phyloP scores from a whole-genome alignment of 2,888 invertebrate genomes.

The Polydrusus pterygomalis region DNA sequence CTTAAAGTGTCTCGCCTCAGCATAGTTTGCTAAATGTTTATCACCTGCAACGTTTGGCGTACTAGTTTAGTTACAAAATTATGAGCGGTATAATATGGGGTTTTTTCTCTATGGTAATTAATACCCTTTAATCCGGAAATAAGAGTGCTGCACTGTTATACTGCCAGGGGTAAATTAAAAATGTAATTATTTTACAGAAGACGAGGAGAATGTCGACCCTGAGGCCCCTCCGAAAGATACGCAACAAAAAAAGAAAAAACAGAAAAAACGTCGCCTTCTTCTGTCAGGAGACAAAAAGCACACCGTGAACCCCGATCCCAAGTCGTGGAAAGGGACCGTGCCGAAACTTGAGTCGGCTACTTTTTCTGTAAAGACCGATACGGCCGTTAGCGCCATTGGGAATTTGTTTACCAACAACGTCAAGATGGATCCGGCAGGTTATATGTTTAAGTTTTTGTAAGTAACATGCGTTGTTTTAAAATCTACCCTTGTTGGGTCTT shows the following conservation, averaged over 20 bases:
- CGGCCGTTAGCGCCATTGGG: slow-evolving; percentile 62
- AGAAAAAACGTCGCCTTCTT: slow-evolving; percentile 60
- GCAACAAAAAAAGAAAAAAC: slow-evolving; percentile 54
- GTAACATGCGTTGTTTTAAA: slow-evolving; percentile 34
- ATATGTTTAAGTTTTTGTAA: slow-evolving; percentile 62
- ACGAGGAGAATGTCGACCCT: slow-evolving; percentile 42
- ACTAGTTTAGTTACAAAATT: too few relatives aligned
- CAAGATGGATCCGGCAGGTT: slow-evolving; percentile 58
- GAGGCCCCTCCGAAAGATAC: slow-evolving; percentile 55
- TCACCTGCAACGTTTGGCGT: too few relatives aligned
- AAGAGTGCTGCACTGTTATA: too few relatives aligned
- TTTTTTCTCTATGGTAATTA: too few relatives aligned
- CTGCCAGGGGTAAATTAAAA: not conserved
- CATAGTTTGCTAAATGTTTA: too few relatives aligned
- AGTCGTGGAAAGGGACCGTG: slow-evolving; percentile 58
- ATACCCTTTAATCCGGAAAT: too few relatives aligned
- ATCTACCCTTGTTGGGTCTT: too few relatives aligned
- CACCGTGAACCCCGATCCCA: slow-evolving; percentile 61
- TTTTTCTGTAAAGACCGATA: slow-evolving; percentile 63
- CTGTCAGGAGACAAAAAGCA: slow-evolving; percentile 58
- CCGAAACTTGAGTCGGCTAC: slow-evolving; percentile 63
- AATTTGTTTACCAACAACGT: slow-evolving; percentile 64
- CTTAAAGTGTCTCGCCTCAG: too few relatives aligned
- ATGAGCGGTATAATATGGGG: too few relatives aligned
- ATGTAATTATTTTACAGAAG: not conserved